phyloP scores from a whole-genome alignment of 2,113 vertebrate species.

The Microcebus ravelobensis region DNA sequence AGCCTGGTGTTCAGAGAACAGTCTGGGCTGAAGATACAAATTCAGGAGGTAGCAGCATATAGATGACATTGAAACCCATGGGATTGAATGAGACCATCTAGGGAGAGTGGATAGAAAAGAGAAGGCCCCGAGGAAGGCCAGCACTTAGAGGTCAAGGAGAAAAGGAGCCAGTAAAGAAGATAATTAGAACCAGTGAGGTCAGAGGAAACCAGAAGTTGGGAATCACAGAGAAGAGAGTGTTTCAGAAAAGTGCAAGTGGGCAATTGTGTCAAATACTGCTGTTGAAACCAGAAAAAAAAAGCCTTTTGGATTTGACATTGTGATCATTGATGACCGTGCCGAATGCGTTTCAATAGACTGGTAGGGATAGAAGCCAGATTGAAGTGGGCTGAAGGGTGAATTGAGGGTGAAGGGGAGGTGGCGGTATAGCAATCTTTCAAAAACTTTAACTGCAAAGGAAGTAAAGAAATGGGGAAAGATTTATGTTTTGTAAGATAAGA shows the following conservation, averaged over 20 bases:
- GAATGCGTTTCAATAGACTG: neutral
- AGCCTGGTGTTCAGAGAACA: neutral
- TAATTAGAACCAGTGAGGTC: neutral
- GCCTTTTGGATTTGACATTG: neutral
- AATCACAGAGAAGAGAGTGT: neutral
- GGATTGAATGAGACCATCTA: neutral
- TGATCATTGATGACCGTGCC: neutral
- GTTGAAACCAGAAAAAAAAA: neutral
- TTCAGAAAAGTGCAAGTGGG: neutral
- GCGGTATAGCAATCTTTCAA: neutral
- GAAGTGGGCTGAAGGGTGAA: neutral
- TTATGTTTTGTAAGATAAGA: constrained; percentile 6
- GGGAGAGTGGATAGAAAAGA: neutral
- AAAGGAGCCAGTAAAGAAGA: neutral
- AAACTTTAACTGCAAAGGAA: constrained; percentile 44
- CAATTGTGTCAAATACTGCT: neutral
- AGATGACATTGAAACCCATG: neutral
- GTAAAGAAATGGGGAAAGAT: neutral
- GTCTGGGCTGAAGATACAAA: neutral
- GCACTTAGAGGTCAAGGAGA: neutral
- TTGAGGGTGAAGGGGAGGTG: neutral
- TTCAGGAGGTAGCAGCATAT: neutral
- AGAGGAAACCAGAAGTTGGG: neutral
- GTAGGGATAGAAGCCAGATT: neutral
- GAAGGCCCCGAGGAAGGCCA: neutral